phyloP scores from a whole-genome alignment of 2,888 invertebrate genomes.

The Zhengitettix transpicula region DNA sequence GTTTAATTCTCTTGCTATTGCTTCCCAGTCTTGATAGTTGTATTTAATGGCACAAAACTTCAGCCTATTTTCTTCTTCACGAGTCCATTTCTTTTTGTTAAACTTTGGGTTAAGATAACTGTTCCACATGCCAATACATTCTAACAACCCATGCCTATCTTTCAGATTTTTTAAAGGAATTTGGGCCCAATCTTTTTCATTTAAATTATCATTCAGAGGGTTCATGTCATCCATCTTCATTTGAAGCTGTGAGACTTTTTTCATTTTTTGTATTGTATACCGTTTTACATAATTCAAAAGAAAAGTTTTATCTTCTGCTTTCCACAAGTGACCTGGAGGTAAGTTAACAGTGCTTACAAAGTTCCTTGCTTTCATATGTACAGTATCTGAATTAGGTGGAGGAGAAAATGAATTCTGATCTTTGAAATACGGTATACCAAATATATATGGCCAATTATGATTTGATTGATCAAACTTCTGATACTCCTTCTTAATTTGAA shows the following conservation, averaged over 20 bases:
- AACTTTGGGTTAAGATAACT: neutral
- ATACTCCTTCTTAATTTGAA: no score
- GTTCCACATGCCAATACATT: neutral
- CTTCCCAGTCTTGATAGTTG: slow-evolving; percentile 18
- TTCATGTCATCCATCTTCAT: no score
- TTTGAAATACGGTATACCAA: neutral
- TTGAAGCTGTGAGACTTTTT: no score
- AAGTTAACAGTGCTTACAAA: neutral
- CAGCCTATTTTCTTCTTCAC: slow-evolving; percentile 42
- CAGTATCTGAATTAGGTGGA: neutral
- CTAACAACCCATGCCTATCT: neutral
- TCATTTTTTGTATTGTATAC: neutral
- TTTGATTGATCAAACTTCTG: neutral
- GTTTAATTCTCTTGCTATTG: slow-evolving; percentile 29
- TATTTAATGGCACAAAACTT: slow-evolving; percentile 32
- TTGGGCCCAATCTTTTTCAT: neutral
- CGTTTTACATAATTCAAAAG: neutral
- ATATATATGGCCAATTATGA: neutral
- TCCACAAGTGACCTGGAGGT: neutral
- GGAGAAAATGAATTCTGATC: neutral
- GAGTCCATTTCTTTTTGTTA: slow-evolving; percentile 36
- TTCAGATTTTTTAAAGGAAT: neutral
- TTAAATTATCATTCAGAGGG: neutral
- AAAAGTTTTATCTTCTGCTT: neutral
- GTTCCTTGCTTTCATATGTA: neutral